These are phyloP conservation scores for Meloidogyne hapla DNA, from an alignment of 1,140 invertebrate genomes.

Conservation along the genomic window DNA sequence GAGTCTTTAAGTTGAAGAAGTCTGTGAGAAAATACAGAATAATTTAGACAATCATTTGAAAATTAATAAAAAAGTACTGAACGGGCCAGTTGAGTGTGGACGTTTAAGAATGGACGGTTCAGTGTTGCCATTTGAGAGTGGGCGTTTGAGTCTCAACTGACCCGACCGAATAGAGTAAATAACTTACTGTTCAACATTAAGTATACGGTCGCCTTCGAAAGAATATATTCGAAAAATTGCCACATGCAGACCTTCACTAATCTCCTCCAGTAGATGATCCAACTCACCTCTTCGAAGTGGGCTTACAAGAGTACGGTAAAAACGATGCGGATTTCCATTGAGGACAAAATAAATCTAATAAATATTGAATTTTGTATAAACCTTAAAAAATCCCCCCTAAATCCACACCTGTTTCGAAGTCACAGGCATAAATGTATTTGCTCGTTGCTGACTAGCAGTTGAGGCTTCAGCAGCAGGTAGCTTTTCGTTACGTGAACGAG, in stretches of 20 bases:
- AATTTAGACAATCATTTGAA: too few relatives aligned
- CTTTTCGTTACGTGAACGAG: background rate
- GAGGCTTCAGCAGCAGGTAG: background rate
- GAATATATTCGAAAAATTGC: constrained; percentile 50
- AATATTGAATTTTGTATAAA: too few relatives aligned
- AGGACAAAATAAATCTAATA: constrained; percentile 48
- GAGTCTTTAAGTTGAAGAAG: constrained; percentile 48
- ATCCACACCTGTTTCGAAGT: constrained; percentile 40
- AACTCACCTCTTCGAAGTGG: constrained; percentile 32
- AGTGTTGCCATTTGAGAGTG: too few relatives aligned
- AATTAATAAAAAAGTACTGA: too few relatives aligned
- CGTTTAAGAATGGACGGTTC: too few relatives aligned
- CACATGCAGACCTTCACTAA: constrained; percentile 42
- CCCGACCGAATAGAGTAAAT: too few relatives aligned
- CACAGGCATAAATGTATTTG: constrained; percentile 29
- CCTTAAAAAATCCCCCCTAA: background rate
- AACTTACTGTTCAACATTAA: constrained; percentile 38
- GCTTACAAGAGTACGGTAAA: constrained; percentile 49
- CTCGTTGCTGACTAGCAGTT: background rate
- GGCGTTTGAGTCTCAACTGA: too few relatives aligned
- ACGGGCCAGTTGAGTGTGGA: too few relatives aligned
- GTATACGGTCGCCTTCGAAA: constrained; percentile 46
- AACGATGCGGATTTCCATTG: constrained; percentile 43
- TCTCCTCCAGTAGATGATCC: constrained; percentile 45
- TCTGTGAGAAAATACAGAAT: background rate